Evolutionary conservation across 2,797 vertebrate species (phyloP).

Genomic region (Ataeniobius toweri): DNA sequence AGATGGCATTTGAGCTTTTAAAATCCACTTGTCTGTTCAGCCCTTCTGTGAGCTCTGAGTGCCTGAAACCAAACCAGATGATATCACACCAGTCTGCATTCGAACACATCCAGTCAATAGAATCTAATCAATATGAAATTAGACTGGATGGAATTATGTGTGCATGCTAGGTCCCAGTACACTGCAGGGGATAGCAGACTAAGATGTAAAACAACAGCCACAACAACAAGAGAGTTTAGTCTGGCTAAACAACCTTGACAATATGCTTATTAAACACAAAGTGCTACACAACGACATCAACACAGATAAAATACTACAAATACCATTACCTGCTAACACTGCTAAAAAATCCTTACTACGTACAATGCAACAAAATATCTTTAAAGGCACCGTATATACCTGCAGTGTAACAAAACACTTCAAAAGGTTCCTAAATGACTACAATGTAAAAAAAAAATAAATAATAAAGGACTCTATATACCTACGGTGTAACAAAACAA

Average conservation of each 20-base stretch:
- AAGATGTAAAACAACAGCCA: background rate
- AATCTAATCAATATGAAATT: constrained; percentile 47
- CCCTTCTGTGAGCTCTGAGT: constrained; percentile 36
- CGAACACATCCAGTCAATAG: constrained; percentile 32
- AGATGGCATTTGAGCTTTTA: constrained; percentile 47
- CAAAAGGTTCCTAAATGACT: background rate
- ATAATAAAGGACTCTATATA: background rate
- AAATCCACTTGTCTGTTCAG: background rate
- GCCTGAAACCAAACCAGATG: constrained; percentile 28
- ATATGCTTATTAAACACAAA: background rate
- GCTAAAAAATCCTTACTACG: background rate
- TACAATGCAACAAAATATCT: background rate
- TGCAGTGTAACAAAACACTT: background rate
- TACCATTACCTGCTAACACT: background rate
- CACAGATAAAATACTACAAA: background rate
- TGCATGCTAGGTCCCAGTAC: background rate
- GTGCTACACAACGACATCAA: background rate
- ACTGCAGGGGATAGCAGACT: background rate
- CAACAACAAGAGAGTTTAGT: background rate
- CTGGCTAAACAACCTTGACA: background rate
- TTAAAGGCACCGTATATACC: too few species aligned
- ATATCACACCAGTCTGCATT: constrained; percentile 24
- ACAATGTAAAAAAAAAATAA: background rate
- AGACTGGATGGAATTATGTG: constrained; percentile 15
- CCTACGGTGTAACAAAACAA: background rate